Percentiles rank a stretch among this genome's conserved stretches.
Evolutionary conservation across 23 tunicate genomes (phyloP).

Genomic region (Corella eumyota): DNA sequence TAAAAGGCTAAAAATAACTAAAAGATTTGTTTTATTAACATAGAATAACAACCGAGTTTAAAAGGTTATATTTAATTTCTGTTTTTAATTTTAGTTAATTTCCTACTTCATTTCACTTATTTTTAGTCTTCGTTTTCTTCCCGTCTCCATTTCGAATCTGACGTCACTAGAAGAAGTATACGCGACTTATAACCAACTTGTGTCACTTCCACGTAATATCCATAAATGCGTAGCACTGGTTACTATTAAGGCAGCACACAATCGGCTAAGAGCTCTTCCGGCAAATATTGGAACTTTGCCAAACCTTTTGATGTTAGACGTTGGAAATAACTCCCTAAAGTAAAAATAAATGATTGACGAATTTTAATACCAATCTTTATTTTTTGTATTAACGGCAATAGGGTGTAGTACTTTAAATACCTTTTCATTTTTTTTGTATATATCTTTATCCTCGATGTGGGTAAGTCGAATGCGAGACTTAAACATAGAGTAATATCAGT

Average conservation of each 20-base stretch:
- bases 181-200: constrained; percentile 49
- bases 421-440: no score
- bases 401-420: not conserved
- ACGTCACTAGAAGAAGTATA: constrained; percentile 28
- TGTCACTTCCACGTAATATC: constrained; percentile 36
- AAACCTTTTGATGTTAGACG: constrained; percentile 40
- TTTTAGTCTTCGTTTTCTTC: constrained; percentile 57
- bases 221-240: constrained; percentile 40
- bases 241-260: constrained; percentile 56
- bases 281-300: constrained; percentile 51
- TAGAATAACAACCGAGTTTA: no score
- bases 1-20: no score
- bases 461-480: no score
- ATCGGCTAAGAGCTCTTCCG: constrained; percentile 55
- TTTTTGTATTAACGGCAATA: no score
- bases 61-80: no score
- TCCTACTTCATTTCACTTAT: not conserved
- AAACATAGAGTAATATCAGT: no score
- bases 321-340: constrained; percentile 51
- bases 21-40: no score
- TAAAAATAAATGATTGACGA: constrained; percentile 4
- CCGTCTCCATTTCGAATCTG: constrained; percentile 27
- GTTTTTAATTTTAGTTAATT: no score
- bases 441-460: no score
- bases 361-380: not conserved